Base-by-base conservation (phyloP, 2,797 vertebrate species). In the Caiman crocodilus region DNA sequence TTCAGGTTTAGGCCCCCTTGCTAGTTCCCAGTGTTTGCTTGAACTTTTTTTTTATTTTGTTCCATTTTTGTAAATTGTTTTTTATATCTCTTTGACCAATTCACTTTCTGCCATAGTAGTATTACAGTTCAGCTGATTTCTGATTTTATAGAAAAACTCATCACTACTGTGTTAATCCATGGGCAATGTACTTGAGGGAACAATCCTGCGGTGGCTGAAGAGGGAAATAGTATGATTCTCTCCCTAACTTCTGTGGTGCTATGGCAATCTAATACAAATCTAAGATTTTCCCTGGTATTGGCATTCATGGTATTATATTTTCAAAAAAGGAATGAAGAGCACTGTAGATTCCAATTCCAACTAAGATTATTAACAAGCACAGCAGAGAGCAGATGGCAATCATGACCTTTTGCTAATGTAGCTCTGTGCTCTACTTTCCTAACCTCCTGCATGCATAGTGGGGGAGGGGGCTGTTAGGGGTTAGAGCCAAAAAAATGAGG, bases 1-100 rank as follows among this genome's bases (percentile, higher is more conserved):
- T 94, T 94, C 86, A 92, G 92, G 90, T 94, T 93, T 78, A 74
- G 88, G 76, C 42, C 73, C 50, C 87, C 56, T 90, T 17, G 0
- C 83, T 79, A 94, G 10, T 58, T 28, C 65, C 83, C 67, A n/a
- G 59, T 32, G 84, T 77, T 81, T 25, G 63, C 55, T 90, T 90
- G 61, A 32, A 80, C 56, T 94, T 63, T 83, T 80, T 84, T 50
- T 50, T 50, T 50, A 50, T 74, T 65, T 71, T 23, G 25, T 84
- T 75, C 10, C 17, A 92, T 87, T 90, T 50, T 50, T 94, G 25
- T 83, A 87, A 77, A 75, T 35, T 65, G 82, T 81, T 94, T 86
- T 85, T 21, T 50, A 50, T 3, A 10, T 50, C 42, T 50, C 10
- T 50, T 50, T 50, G 42, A 50, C 42, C 6, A 12, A 85, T 88